Evolutionary conservation across 2,113 vertebrate species (phyloP).

Genomic region (Mobula birostris): DNA sequence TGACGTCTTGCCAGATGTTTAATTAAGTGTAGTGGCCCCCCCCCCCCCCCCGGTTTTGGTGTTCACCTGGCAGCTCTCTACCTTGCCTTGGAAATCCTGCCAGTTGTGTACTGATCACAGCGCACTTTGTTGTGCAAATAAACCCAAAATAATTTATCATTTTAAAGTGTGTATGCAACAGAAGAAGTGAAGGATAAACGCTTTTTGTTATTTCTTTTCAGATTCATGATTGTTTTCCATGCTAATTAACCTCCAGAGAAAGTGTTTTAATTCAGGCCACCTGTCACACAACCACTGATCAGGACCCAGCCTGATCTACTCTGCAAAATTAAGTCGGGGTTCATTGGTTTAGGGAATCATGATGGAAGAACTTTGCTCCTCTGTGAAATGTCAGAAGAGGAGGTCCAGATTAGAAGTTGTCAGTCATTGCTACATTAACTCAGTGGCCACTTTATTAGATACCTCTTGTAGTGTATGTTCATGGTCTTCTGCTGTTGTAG

Average conservation of each 20-base stretch:
- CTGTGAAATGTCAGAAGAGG: no score
- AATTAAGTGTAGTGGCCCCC: no score
- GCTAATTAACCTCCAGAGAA: background rate
- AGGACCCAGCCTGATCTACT: background rate
- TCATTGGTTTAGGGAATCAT: background rate
- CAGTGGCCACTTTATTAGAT: no score
- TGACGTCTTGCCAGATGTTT: no score
- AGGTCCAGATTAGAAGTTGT: background rate
- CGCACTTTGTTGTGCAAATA: background rate
- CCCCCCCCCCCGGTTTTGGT: background rate
- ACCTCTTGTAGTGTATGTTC: no score
- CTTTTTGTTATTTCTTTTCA: background rate
- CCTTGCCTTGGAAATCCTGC: background rate
- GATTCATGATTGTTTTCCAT: background rate
- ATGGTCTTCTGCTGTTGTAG: no score
- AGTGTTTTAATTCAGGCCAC: background rate
- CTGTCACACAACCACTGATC: background rate
- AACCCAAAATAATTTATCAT: background rate
- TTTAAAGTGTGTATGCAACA: background rate
- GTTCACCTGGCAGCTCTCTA: background rate
- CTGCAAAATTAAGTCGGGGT: background rate
- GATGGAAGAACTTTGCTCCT: background rate
- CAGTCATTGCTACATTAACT: background rate
- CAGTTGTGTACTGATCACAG: background rate
- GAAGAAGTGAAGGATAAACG: background rate